These are phyloP conservation scores for Kuschelorhynchus macadamiae DNA, from an alignment of 2,888 invertebrate species.

Conservation along the genomic window DNA sequence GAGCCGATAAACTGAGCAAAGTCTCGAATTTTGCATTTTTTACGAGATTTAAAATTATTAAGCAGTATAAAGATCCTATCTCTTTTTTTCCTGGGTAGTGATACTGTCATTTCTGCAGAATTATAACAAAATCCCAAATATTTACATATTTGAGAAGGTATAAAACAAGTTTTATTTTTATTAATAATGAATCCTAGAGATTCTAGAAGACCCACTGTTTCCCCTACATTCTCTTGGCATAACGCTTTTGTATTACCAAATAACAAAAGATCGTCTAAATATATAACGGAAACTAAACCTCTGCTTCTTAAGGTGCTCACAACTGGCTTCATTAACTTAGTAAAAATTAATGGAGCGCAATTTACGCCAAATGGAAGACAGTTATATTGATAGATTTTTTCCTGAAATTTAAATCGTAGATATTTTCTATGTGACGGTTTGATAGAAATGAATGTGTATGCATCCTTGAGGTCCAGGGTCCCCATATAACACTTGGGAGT, in stretches of 20 bases:
- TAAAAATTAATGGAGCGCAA: conserved; percentile 21
- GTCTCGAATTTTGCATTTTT: no score
- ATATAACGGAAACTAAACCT: conserved; percentile 13
- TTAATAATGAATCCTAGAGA: conserved; percentile 18
- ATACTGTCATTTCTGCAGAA: neutral
- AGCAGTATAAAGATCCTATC: no score
- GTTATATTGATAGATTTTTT: conserved; percentile 49
- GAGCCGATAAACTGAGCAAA: no score
- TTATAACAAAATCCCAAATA: conserved; percentile 20
- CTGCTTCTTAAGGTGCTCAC: conserved; percentile 1
- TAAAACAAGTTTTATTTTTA: conserved; percentile 3
- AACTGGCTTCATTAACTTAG: conserved; percentile 34
- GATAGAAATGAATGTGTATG: conserved; percentile 51
- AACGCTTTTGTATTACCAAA: neutral
- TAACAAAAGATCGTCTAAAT: conserved; percentile 31
- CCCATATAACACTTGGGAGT: conserved; percentile 38
- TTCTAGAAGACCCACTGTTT: neutral
- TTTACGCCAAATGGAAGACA: conserved; percentile 25
- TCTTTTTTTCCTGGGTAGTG: conserved; percentile 7
- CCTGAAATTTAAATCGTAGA: conserved; percentile 53
- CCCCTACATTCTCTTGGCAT: neutral
- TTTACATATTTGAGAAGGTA: neutral
- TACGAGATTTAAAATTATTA: no score
- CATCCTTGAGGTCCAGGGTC: conserved; percentile 43
- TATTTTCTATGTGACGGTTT: conserved; percentile 44